A percentile compares a stretch with the other conserved stretches of the same genome.
Conservation (phyloP, 1,140 invertebrate species). For the Trichonephila inaurata region DNA sequence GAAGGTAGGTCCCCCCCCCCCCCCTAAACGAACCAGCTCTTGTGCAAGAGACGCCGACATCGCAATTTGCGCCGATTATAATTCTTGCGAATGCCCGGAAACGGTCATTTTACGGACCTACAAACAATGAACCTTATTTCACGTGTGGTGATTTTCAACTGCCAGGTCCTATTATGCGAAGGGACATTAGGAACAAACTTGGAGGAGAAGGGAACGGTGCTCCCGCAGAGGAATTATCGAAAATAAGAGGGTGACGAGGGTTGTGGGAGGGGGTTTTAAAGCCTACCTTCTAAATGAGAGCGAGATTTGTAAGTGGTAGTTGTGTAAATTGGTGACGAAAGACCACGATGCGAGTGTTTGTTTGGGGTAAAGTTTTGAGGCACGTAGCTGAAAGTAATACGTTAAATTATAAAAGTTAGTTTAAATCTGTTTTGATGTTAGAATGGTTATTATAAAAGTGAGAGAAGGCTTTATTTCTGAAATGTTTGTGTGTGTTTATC, state of each 20-base stretch:
- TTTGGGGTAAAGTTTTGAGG: neutral
- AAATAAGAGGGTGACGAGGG: neutral
- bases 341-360: neutral
- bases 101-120: constrained; percentile 34
- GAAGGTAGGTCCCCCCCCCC: neutral
- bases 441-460: too few relatives aligned
- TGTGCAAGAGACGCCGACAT: neutral
- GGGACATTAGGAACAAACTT: neutral
- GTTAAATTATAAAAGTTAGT: too few relatives aligned
- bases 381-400: too few relatives aligned
- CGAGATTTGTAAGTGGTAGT: neutral
- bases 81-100: constrained; percentile 30
- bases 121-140: constrained; percentile 51
- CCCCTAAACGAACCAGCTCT: neutral
- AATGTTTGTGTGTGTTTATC: too few relatives aligned
- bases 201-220: neutral
- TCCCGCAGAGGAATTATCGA: constrained; percentile 22
- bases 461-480: too few relatives aligned
- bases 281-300: constrained; percentile 1
- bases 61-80: constrained; percentile 38
- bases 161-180: neutral
- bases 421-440: too few relatives aligned
- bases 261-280: neutral
- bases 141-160: constrained; percentile 45
- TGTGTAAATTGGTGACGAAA: neutral